A percentile compares a stretch with the other conserved stretches of the same genome.
Conservation (phyloP, 1,140 invertebrate genomes). For the Eriosoma lanigerum region DNA sequence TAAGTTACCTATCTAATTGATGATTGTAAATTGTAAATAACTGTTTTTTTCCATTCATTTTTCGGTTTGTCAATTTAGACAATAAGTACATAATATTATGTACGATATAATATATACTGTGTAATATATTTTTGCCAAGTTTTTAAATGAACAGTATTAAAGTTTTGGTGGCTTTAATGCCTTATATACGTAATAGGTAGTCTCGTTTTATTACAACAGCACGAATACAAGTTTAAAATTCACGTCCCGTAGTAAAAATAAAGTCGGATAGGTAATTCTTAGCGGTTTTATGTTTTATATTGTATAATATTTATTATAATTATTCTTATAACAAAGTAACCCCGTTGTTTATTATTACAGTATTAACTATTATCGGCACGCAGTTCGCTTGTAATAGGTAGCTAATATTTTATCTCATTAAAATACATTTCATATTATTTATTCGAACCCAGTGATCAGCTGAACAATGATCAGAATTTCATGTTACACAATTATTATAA, state of each 20-base stretch:
- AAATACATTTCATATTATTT: not conserved
- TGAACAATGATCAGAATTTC: no score
- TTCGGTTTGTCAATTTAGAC: no score
- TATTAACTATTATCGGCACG: constrained; percentile 1
- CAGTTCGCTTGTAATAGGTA: not conserved
- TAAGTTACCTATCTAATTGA: no score
- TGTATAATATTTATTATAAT: not conserved
- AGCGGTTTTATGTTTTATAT: not conserved
- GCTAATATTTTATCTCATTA: not conserved
- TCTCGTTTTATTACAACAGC: not conserved
- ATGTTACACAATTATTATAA: no score
- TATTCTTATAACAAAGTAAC: no score
- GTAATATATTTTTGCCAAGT: no score
- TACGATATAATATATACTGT: no score
- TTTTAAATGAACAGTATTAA: not conserved
- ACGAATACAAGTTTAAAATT: not conserved
- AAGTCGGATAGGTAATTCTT: not conserved
- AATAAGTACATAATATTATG: no score
- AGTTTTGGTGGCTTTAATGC: not conserved
- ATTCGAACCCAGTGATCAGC: not conserved
- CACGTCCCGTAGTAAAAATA: not conserved
- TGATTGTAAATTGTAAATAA: no score
- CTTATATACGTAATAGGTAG: no score
- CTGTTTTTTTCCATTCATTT: no score
- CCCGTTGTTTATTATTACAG: constrained; percentile 3